A percentile compares a stretch with the other conserved stretches of the same genome.
Evolutionary conservation across 2,888 invertebrate species (phyloP).

Genomic region (Noctua pronuba): DNA sequence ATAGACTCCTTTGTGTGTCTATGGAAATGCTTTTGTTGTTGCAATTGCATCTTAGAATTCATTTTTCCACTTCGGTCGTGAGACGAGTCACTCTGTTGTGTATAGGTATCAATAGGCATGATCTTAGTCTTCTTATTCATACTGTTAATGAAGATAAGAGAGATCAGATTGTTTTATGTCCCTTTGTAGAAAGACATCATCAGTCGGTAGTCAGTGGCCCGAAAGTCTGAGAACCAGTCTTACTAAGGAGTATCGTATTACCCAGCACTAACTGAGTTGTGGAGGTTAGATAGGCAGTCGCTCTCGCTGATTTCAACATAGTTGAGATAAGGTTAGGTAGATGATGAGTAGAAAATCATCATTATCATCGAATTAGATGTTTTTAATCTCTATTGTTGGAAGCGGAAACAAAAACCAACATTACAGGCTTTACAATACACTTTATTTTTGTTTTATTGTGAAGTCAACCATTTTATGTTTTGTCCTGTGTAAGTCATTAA

Average conservation of each 20-base stretch:
- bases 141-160: neutral
- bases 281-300: too few species aligned
- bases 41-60: conserved; percentile 27
- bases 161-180: neutral
- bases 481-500: too few species aligned
- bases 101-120: neutral
- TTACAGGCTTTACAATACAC: neutral
- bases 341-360: too few species aligned
- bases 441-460: too few species aligned
- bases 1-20: conserved; percentile 15
- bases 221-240: too few species aligned
- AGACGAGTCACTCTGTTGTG: neutral
- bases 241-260: too few species aligned
- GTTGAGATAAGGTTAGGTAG: too few species aligned
- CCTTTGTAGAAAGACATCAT: neutral
- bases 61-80: neutral
- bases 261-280: too few species aligned
- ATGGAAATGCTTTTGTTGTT: conserved; percentile 37
- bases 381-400: neutral
- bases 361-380: neutral
- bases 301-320: too few species aligned
- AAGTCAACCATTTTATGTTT: too few species aligned
- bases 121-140: neutral
- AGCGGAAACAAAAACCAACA: neutral
- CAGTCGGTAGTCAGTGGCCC: too few species aligned